Evolutionary conservation across 2,113 vertebrate genomes (phyloP), one percentile per base, ranked within the genome.

Genomic region (Alethe castanea): DNA sequence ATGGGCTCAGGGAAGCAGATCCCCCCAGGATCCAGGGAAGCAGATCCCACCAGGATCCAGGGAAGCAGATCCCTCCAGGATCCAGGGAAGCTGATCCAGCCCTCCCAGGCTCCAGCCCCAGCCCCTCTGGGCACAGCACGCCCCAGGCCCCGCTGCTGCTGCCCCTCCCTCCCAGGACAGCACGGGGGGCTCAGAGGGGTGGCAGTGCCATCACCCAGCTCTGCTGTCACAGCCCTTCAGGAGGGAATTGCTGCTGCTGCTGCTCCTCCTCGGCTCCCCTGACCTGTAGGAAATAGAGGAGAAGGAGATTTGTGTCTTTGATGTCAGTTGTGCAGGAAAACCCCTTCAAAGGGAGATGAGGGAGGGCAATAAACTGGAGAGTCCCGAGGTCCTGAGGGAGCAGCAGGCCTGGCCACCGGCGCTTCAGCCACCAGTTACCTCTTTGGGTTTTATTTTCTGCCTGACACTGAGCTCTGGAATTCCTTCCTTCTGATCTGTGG

Each of bases 321-420:
- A 78, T 81, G 73, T 54, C 1, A 7, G 3, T 56, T 45, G 78
- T 0, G 17, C 0, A 0, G 61, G 38, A 53, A 79, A 90, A 36
- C 5, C 78, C 19, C 78, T 81, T 74, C 78, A 59, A 20, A 78
- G 78, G 4, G 20, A 50, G 78, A 9, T 24, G 81, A 54, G 87
- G 59, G 4, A 31, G 0, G 11, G 17, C 48, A 28, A 40, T 15
- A 12, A 88, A 14, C 23, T 2, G 31, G 10, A 59, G 80, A 60
- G 48, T 29, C 72, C 60, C 15, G 16, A 10, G 50, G 64, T 18
- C 16, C 38, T 2, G 13, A 5, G 67, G 16, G 31, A 62, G 72
- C 42, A 44, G 71, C 67, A 76, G 83, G 35, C 64, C 57, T 0
- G 11, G 69, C 71, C 70, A 19, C 56, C n/a, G 1, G 40, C 44